phyloP scores from a whole-genome alignment of 2,888 invertebrate genomes.

The Zygogramma bicolorata region DNA sequence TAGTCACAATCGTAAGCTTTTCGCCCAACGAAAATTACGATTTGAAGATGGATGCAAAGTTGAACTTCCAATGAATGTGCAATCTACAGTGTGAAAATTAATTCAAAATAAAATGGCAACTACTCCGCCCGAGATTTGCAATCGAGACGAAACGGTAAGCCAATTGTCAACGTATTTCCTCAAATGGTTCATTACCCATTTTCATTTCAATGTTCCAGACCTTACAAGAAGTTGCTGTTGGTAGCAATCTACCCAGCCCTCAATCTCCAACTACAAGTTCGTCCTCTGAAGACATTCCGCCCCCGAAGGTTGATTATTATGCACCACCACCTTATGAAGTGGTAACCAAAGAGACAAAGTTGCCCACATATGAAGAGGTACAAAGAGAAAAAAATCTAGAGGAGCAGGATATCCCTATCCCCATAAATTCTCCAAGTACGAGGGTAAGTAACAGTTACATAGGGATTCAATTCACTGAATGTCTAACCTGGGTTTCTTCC shows the following conservation, averaged over 20 bases:
- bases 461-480: background rate
- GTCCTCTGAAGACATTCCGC: constrained; percentile 76
- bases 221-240: constrained; percentile 43
- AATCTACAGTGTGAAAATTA: background rate
- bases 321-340: constrained; percentile 92
- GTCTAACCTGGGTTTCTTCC: background rate
- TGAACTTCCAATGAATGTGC: constrained; percentile 11
- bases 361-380: constrained; percentile 93
- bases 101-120: constrained; percentile 46
- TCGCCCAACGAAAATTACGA: background rate
- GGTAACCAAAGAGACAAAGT: constrained; percentile 79
- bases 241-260: constrained; percentile 37
- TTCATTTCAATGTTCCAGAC: constrained; percentile 28
- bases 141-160: constrained; percentile 25
- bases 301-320: constrained; percentile 86
- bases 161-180: background rate
- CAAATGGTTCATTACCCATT: constrained; percentile 12
- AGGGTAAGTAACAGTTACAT: too few relatives aligned
- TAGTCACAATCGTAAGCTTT: background rate
- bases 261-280: constrained; percentile 53
- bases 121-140: constrained; percentile 47
- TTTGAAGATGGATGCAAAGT: constrained; percentile 40
- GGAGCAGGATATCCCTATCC: constrained; percentile 69
- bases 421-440: constrained; percentile 46
- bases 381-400: constrained; percentile 88